Conservation (phyloP, 2,113 vertebrate genomes). For the Aix galericulata region DNA sequence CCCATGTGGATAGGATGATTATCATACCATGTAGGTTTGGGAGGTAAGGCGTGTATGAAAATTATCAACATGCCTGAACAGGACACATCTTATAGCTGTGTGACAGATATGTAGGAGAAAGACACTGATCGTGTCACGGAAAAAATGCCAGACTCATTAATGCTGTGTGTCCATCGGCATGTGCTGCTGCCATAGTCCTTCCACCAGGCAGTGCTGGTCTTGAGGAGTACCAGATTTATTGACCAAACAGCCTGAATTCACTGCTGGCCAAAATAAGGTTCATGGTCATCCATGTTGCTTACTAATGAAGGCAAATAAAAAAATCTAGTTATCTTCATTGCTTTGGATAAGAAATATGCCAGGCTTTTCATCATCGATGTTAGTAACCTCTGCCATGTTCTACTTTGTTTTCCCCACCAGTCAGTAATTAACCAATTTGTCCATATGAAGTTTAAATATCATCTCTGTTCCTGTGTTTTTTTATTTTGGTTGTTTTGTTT, state of each 20-base stretch:
- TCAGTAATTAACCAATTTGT: neutral
- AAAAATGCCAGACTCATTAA: slow-evolving; percentile 10
- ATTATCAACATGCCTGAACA: neutral
- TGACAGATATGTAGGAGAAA: slow-evolving; percentile 30
- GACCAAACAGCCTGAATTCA: neutral
- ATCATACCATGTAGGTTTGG: neutral
- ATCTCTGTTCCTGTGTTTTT: neutral
- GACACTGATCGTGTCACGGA: neutral
- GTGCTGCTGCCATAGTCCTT: slow-evolving; percentile 36
- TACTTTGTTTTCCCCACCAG: neutral
- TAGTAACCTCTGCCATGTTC: neutral
- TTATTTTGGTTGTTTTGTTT: neutral
- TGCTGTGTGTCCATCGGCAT: slow-evolving; percentile 44
- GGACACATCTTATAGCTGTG: slow-evolving; percentile 1
- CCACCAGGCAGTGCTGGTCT: slow-evolving; percentile 37
- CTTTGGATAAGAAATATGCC: neutral
- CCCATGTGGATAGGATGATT: neutral
- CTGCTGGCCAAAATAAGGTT: neutral
- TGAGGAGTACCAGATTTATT: neutral
- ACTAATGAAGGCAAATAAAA: neutral
- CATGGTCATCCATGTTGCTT: neutral
- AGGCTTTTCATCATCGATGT: neutral
- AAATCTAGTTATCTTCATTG: neutral
- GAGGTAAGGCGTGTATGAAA: neutral
- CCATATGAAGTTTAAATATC: neutral